Evolutionary conservation across 2,888 invertebrate species (phyloP), one percentile per base, ranked within the genome.

Genomic region (Gastrophysa polygoni): DNA sequence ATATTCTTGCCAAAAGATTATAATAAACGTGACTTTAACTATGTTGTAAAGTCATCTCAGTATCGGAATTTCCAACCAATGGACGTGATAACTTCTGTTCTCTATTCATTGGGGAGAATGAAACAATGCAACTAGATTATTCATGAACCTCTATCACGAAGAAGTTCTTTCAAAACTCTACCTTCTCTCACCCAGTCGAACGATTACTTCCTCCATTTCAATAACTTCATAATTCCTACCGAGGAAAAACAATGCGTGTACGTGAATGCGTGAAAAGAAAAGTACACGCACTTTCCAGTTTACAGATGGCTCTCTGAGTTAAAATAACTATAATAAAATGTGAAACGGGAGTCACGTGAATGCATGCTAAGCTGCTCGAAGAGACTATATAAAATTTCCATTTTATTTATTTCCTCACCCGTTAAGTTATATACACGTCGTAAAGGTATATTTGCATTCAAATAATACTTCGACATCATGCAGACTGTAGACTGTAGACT

Each of bases 351-450:
- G 38, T 38, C 38, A 38, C 38, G 38, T 38, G 14, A 38, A 38
- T 38, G 38, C 38, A 38, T 38, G 38, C 38, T 14, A 38, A 38
- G 38, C 14, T 7, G 38, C 11, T 38, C 14, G 2, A 38, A 38
- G 38, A 14, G 38, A 38, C 38, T 14, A 38, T 38, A n/a, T 11
- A 38, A 38, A 38, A 38, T 38, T 38, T 38, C 11, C 38, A 38
- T 38, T 38, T 32, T 38, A 38, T 38, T 38, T 38, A 11, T 38
- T 38, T 38, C 14, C 38, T 14, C 38, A 38, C 38, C 11, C 38
- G 38, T 38, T 38, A 38, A 38, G 38, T 38, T 38, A 38, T 38
- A 38, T 14, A 38, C 38, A 38, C 38, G 38, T 38, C 38, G 38
- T 38, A 38, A 38, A 38, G n/a, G 38, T 38, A 38, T 38, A 38